A percentile compares a stretch with the other conserved stretches of the same genome.
Evolutionary conservation across 2,113 vertebrate species (phyloP).

Genomic region (Neodon shergylaensis): DNA sequence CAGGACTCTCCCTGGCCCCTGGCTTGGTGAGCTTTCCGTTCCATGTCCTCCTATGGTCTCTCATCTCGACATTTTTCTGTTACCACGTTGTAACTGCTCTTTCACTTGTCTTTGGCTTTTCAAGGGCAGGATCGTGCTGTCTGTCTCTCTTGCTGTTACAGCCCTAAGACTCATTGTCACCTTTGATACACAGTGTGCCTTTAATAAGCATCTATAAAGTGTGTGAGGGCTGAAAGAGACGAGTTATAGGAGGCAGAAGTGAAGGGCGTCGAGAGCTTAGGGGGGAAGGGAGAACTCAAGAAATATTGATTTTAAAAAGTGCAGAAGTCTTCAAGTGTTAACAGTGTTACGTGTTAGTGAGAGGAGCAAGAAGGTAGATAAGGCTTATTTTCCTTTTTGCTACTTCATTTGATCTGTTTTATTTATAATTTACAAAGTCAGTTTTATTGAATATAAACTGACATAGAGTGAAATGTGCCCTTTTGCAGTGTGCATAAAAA

Average conservation of each 20-base stretch:
- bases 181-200: not conserved
- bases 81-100: not conserved
- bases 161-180: not conserved
- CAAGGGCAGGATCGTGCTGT: not conserved
- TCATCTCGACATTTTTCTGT: not conserved
- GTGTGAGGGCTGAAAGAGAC: not conserved
- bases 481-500: not conserved
- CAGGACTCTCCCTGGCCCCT: constrained; percentile 5
- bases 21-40: not conserved
- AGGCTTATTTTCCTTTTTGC: not conserved
- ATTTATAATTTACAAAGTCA: not conserved
- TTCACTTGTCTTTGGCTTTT: constrained; percentile 1
- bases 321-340: not conserved
- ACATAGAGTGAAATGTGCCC: not conserved
- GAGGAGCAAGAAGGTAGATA: not conserved
- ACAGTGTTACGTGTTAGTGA: not conserved
- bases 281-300: constrained; percentile 4
- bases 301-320: constrained; percentile 31
- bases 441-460: not conserved
- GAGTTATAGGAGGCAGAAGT: not conserved
- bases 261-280: not conserved
- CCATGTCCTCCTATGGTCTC: not conserved
- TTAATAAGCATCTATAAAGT: constrained; percentile 1
- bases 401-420: not conserved
- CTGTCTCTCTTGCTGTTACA: not conserved